Base-by-base conservation (phyloP, 1,140 invertebrate genomes). In the Brachystomella parvula region DNA sequence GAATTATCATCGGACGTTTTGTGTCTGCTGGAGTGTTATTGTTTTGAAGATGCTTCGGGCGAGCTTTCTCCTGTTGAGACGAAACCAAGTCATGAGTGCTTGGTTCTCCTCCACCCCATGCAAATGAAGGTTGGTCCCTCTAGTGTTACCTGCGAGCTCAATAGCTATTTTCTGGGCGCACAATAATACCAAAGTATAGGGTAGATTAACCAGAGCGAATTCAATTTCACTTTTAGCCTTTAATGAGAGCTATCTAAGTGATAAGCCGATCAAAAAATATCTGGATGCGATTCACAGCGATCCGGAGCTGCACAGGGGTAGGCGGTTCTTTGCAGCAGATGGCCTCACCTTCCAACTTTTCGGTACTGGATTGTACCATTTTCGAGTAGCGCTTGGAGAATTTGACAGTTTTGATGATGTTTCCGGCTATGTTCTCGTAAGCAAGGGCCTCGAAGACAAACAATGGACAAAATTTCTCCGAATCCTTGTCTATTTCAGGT, bases 341-440 rank as follows among this genome's bases (percentile, higher is more conserved):
- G 28, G 32, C 17, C 12, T 69, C 1, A 49, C 3, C 3, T 31
- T 69, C 12, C 61, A 24, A 2, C 21, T 65, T 6, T 29, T 33
- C 21, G 67, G 67, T 3, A 65, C 63, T n/a, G 67, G 67, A 17
- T 30, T 69, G 2, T 69, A 65, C 33, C 67, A 69, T 32, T 69
- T 69, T 47, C 58, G 60, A 31, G 67, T 35, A 9, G 35, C 1
- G 12, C 32, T 69, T 2, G 67, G 57, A 53, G 19, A 33, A 2
- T 65, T 49, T 56, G 64, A 65, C 21, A 53, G 6, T 35, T 69
- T 69, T 56, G 62, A 62, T 12, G 61, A 64, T 15, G 67, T 69
- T 24, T 47, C 39, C n/a, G 63, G 44, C 1, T 69, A 69, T 32
- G 58, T 69, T 35, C n/a, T 65, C 1, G 33, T 69, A 49, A 2